These are phyloP conservation scores for Channa argus DNA, from an alignment of 2,113 vertebrate species.

Conservation along the genomic window DNA sequence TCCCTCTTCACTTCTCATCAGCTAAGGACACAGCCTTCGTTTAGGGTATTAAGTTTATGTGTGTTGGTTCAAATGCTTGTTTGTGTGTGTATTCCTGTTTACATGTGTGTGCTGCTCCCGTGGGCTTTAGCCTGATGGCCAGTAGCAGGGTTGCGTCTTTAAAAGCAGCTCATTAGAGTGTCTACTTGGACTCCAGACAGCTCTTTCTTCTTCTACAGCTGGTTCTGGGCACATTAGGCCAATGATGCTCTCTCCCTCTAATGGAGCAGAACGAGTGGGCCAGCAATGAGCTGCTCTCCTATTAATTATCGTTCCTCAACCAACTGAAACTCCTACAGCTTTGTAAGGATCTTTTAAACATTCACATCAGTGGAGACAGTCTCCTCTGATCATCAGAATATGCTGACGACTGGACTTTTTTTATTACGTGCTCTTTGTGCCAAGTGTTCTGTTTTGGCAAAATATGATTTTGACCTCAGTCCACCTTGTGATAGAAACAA, in stretches of 20 bases:
- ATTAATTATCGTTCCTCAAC: conserved; percentile 69
- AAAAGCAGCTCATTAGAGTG: conserved; percentile 75
- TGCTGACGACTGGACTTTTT: conserved; percentile 32
- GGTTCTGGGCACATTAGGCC: conserved; percentile 63
- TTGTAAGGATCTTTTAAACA: conserved; percentile 37
- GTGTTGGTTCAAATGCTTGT: background rate
- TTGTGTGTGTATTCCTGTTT: conserved; percentile 25
- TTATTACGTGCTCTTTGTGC: conserved; percentile 12
- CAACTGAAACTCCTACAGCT: conserved; percentile 44
- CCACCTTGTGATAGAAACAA: background rate
- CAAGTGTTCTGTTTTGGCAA: conserved; percentile 14
- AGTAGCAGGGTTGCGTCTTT: conserved; percentile 60
- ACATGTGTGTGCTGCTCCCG: conserved; percentile 41
- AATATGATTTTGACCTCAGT: conserved; percentile 5
- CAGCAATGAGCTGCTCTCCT: conserved; percentile 51
- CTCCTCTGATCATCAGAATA: conserved; percentile 40
- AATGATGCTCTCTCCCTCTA: conserved; percentile 65
- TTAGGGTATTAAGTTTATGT: conserved; percentile 40
- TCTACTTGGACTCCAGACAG: conserved; percentile 67
- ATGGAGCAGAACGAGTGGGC: conserved; percentile 68
- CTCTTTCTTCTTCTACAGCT: conserved; percentile 65
- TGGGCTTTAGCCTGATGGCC: conserved; percentile 39
- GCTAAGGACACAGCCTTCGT: conserved; percentile 38
- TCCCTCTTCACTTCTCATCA: conserved; percentile 66
- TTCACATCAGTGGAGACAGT: conserved; percentile 21